These are phyloP conservation scores for Hassar affinis DNA, from an alignment of 2,113 vertebrate genomes.

Conservation along the genomic window DNA sequence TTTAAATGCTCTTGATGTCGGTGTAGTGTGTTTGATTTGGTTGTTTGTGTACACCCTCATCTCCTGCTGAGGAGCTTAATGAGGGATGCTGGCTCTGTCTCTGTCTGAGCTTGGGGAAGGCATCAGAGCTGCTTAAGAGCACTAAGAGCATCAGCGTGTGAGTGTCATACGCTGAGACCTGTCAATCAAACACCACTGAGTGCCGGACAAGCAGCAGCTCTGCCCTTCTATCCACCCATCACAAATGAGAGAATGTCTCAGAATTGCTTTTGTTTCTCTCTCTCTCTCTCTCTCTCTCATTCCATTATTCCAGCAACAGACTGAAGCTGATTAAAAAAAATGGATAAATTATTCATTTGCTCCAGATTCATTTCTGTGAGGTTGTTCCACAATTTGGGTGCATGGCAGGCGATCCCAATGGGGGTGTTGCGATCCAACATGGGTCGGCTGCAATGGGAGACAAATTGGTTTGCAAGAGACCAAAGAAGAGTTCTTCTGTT, in stretches of 20 bases:
- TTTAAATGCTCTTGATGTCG: slow-evolving; percentile 56
- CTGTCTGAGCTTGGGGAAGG: background rate
- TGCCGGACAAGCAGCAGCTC: background rate
- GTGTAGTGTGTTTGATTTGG: slow-evolving; percentile 70
- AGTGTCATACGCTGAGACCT: background rate
- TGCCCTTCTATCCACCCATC: background rate
- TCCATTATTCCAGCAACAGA: background rate
- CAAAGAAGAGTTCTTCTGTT: background rate
- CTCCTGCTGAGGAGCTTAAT: slow-evolving; percentile 60
- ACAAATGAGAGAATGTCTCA: background rate
- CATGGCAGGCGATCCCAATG: background rate
- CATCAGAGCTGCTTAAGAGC: background rate
- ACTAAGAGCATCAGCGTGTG: slow-evolving; percentile 4
- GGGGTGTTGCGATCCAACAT: background rate
- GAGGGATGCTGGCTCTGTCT: slow-evolving; percentile 28
- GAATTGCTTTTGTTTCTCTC: slow-evolving; percentile 21
- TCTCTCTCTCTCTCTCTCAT: slow-evolving; percentile 1
- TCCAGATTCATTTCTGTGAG: background rate
- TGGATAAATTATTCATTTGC: background rate
- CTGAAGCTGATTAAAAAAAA: background rate
- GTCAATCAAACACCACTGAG: slow-evolving; percentile 9
- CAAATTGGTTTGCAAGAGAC: background rate
- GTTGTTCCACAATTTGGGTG: background rate
- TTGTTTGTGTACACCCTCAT: slow-evolving; percentile 67
- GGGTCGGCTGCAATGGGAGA: background rate